phyloP scores from a whole-genome alignment of 2,797 vertebrate species.

The Rousettus madagascariensis region DNA sequence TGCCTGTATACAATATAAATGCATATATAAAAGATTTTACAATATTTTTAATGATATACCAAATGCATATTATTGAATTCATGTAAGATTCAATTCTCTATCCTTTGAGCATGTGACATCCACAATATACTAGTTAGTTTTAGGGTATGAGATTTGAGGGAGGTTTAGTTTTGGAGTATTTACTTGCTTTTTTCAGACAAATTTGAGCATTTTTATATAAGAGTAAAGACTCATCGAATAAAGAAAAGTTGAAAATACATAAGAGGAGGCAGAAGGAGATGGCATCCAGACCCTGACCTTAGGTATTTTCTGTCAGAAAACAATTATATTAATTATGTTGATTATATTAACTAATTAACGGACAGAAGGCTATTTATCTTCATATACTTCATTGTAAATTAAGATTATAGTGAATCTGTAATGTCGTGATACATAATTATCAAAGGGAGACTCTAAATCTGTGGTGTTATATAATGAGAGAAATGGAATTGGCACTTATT shows the following conservation, averaged over 20 bases:
- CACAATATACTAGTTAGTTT: not conserved
- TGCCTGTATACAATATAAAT: not conserved
- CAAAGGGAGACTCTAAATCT: not conserved
- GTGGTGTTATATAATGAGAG: not conserved
- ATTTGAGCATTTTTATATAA: not conserved
- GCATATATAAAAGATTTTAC: not conserved
- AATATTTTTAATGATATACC: not conserved
- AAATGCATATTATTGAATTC: not conserved
- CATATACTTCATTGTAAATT: not conserved
- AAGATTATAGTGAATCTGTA: not conserved
- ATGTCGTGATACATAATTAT: not conserved
- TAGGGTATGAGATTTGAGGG: not conserved
- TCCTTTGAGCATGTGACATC: not conserved
- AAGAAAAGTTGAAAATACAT: not conserved
- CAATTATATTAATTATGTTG: not conserved
- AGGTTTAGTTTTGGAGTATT: not conserved
- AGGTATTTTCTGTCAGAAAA: not conserved
- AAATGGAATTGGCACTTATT: not conserved
- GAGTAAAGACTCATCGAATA: not conserved
- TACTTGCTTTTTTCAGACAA: not conserved
- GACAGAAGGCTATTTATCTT: not conserved
- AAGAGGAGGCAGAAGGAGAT: not conserved
- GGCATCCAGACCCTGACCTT: not conserved
- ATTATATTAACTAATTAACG: not conserved
- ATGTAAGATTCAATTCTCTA: not conserved